Evolutionary conservation across 2,797 vertebrate genomes (phyloP), one percentile per base, ranked within the genome.

Genomic region (Gymnothorax javanicus): DNA sequence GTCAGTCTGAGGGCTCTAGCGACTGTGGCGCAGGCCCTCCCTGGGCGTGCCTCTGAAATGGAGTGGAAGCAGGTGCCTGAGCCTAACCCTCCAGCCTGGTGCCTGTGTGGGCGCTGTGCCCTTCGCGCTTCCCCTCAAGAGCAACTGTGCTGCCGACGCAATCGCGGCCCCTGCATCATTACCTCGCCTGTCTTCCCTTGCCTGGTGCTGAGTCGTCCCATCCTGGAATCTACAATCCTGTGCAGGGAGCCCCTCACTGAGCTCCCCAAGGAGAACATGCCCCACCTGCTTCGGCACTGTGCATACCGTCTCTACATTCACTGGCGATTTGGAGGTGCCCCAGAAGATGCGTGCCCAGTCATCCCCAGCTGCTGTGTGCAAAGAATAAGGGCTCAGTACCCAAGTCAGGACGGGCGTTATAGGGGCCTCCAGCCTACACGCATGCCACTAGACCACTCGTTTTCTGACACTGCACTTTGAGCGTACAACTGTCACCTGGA

Each of bases 361-460:
- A 86, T 97, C 75, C 97, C 97, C 58, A 95, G 94, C 89, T 98
- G 97, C 91, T 97, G 97, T 86, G 94, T 96, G 88, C 62, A 89
- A 93, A 93, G 86, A 25, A 94, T 98, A 91, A 93, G 95, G 90
- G 90, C 75, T 17, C 86, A 90, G 67, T 97, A 95, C 57, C 95
- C 96, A 0, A 95, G 91, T 43, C 83, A 67, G 0, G 89, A 91
- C 0, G 94, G 95, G 59, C 89, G 75, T 20, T 97, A 96, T 87
- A 85, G 89, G 1, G 95, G 96, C 82, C 95, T 97, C 89, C 89
- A n/a, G 7, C 89, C 89, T 0, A 15, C 9, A 15, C 87, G 3
- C 2, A 58, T 1, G 58, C 43, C 27, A 1, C 82, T 90, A 69
- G 62, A 84, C 82, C 77, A 86, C 86, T 69, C 83, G 13, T 79